These are phyloP conservation scores for Emmelina monodactyla DNA, from an alignment of 2,888 invertebrate genomes.

Conservation along the genomic window DNA sequence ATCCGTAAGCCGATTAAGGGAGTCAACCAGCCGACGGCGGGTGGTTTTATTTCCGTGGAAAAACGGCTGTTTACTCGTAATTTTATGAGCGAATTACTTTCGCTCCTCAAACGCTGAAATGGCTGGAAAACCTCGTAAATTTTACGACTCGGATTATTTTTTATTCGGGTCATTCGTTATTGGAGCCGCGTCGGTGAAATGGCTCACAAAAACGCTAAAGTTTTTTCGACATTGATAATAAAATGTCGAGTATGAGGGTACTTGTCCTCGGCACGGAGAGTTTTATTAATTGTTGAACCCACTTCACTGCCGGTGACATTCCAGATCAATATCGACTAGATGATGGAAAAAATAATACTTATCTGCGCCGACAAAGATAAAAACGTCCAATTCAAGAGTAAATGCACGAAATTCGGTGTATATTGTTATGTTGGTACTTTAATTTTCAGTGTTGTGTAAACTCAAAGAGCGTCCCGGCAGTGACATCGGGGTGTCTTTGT, in stretches of 20 bases:
- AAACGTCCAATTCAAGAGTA: constrained; percentile 32
- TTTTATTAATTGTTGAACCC: constrained; percentile 62
- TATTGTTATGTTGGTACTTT: constrained; percentile 51
- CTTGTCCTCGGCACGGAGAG: constrained; percentile 34
- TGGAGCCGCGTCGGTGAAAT: constrained; percentile 21
- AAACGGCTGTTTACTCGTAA: constrained; percentile 63
- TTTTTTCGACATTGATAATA: constrained; percentile 9
- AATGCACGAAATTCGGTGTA: constrained; percentile 41
- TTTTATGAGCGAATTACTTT: constrained; percentile 61
- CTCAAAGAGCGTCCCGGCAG: constrained; percentile 45
- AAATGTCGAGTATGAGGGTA: constrained; percentile 36
- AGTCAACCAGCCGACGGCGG: constrained; percentile 47
- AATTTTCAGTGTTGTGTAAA: constrained; percentile 63
- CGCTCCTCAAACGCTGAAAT: constrained; percentile 55
- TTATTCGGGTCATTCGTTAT: constrained; percentile 47
- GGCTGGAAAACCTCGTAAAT: constrained; percentile 49
- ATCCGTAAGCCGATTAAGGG: constrained; percentile 61
- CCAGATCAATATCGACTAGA: constrained; percentile 49
- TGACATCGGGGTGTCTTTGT: constrained; percentile 48
- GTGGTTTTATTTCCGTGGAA: constrained; percentile 55
- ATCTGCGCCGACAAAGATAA: constrained; percentile 49
- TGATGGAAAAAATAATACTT: constrained; percentile 31
- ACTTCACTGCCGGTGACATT: constrained; percentile 62
- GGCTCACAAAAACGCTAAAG: constrained; percentile 11
- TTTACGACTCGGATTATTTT: constrained; percentile 49